Evolutionary conservation across 1,140 invertebrate genomes (phyloP).

Genomic region (Protaetia brevitarsis): DNA sequence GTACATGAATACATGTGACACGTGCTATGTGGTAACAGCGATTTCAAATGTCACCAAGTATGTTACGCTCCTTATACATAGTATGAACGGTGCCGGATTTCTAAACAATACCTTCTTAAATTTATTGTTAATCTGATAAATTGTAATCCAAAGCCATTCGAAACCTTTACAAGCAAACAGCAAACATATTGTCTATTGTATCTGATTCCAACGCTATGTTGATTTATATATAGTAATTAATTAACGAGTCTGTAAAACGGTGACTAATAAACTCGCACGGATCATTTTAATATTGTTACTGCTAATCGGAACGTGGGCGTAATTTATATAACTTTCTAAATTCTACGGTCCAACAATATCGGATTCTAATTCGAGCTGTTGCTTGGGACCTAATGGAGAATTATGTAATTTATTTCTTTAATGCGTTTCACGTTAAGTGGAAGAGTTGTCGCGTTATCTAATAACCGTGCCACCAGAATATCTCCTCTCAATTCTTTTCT

Average conservation of each 20-base stretch:
- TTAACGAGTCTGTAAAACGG: not conserved
- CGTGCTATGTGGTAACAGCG: not conserved
- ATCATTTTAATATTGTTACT: slow-evolving; percentile 16
- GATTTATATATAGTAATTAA: slow-evolving; percentile 16
- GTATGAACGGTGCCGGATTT: not conserved
- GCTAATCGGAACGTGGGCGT: slow-evolving; percentile 2
- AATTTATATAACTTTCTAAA: slow-evolving; percentile 11
- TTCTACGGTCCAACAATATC: not conserved
- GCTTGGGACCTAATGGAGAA: not conserved
- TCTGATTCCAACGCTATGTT: not conserved
- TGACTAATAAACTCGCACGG: slow-evolving; percentile 1
- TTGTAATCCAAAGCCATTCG: not conserved
- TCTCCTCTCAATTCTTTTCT: not conserved
- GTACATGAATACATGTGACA: not conserved
- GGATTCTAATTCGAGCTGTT: slow-evolving; percentile 1
- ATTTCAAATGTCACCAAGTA: slow-evolving; percentile 7
- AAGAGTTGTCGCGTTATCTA: not conserved
- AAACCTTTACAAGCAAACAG: not conserved
- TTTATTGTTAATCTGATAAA: slow-evolving; percentile 13
- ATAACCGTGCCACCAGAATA: not conserved
- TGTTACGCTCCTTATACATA: not conserved
- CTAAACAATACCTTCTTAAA: slow-evolving; percentile 6
- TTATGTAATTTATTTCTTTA: slow-evolving; percentile 11
- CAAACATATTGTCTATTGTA: slow-evolving; percentile 3
- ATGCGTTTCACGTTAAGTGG: slow-evolving; percentile 10